Conservation (phyloP, 2,113 vertebrate species). For the Sorex fumeus region DNA sequence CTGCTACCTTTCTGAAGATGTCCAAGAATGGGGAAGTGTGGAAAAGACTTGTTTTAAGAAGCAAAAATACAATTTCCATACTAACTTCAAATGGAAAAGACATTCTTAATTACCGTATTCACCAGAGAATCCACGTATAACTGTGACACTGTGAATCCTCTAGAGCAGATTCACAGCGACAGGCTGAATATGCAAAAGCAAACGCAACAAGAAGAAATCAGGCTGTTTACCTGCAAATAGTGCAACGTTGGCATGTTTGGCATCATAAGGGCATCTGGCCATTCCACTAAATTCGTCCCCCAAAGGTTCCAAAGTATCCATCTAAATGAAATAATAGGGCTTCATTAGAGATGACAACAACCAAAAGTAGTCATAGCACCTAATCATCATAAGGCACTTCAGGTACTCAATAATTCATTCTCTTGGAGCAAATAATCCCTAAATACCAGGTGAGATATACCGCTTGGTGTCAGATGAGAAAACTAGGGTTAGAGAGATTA, state of each 20-base stretch:
- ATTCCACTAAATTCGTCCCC: conserved; percentile 99
- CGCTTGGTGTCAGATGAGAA: conserved; percentile 27
- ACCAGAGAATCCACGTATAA: conserved; percentile 50
- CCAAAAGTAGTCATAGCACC: neutral
- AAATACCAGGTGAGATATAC: neutral
- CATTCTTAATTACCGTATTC: conserved; percentile 60
- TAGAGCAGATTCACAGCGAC: conserved; percentile 2
- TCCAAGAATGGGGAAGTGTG: neutral
- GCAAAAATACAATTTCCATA: conserved; percentile 43
- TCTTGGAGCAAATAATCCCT: neutral
- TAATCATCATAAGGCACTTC: neutral
- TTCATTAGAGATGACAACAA: conserved; percentile 73
- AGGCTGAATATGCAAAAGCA: neutral
- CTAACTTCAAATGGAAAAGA: conserved; percentile 51
- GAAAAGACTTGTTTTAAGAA: conserved; percentile 25
- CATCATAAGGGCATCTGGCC: conserved; percentile 98
- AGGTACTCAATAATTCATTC: neutral
- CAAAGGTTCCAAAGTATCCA: conserved; percentile 94
- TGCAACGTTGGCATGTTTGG: conserved; percentile 98
- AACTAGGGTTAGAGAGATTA: neutral
- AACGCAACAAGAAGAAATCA: conserved; percentile 35
- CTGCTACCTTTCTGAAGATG: conserved; percentile 12
- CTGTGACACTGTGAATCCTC: neutral
- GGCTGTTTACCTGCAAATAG: conserved; percentile 95
- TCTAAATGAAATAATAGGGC: conserved; percentile 88